These are phyloP conservation scores for Agrypnus murinus DNA, from an alignment of 2,888 invertebrate species.

Conservation along the genomic window DNA sequence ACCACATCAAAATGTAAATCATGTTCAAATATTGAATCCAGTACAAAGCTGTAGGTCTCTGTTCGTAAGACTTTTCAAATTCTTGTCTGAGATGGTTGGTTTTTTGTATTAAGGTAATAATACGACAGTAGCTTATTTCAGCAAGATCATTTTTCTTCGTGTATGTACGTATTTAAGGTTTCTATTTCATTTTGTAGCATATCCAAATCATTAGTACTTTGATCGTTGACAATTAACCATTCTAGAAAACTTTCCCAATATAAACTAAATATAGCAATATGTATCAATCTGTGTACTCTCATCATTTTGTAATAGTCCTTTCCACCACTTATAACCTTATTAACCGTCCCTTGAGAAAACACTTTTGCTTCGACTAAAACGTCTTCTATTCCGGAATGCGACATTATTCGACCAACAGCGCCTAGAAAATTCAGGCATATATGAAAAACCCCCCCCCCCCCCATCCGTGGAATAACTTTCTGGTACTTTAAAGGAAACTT, in stretches of 20 bases:
- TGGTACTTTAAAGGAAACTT: slow-evolving; percentile 34
- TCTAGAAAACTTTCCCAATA: no score
- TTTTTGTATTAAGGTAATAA: not conserved
- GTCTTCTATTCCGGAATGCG: slow-evolving; percentile 18
- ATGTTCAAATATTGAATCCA: slow-evolving; percentile 14
- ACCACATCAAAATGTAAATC: slow-evolving; percentile 19
- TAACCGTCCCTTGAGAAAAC: slow-evolving; percentile 24
- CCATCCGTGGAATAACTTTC: slow-evolving; percentile 32
- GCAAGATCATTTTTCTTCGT: not conserved
- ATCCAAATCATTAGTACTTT: no score
- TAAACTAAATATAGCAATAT: slow-evolving; percentile 33
- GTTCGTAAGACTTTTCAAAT: not conserved
- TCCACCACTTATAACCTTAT: slow-evolving; percentile 27
- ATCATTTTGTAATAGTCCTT: slow-evolving; percentile 41
- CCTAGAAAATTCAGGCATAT: slow-evolving; percentile 34
- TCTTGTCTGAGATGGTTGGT: not conserved
- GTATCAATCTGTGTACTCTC: slow-evolving; percentile 11
- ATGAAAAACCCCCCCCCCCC: slow-evolving; percentile 30
- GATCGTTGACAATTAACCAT: no score
- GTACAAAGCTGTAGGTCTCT: not conserved
- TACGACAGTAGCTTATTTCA: not conserved
- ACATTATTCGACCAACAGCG: slow-evolving; percentile 25
- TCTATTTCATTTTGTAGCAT: no score
- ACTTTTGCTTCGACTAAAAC: slow-evolving; percentile 21
- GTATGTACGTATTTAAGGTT: no score